Evolutionary conservation across 2,888 invertebrate species (phyloP).

Genomic region (Tyria jacobaeae): DNA sequence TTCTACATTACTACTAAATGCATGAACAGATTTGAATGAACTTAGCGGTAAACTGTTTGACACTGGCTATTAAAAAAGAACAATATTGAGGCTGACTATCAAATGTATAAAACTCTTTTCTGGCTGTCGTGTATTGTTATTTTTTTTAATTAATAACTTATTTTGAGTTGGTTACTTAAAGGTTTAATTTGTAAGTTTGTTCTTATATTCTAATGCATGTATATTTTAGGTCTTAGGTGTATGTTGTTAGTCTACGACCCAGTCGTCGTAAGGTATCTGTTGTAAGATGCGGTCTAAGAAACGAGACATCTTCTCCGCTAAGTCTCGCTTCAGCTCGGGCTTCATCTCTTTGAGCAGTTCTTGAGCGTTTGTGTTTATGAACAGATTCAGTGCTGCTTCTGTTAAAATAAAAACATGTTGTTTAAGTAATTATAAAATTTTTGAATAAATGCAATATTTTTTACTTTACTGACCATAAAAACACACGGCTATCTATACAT

Average conservation of each 20-base stretch:
- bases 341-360: slow-evolving; percentile 95
- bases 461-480: no score
- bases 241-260: slow-evolving; percentile 86
- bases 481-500: no score
- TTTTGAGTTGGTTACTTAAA: no score
- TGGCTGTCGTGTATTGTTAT: no score
- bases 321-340: slow-evolving; percentile 91
- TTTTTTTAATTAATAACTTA: background rate
- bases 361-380: slow-evolving; percentile 95
- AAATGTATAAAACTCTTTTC: no score
- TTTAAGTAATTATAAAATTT: background rate
- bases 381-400: slow-evolving; percentile 95
- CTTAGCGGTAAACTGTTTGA: no score
- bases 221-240: background rate
- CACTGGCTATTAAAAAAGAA: no score
- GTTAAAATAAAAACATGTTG: no score
- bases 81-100: no score
- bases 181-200: slow-evolving; percentile 1
- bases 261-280: slow-evolving; percentile 92
- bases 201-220: background rate
- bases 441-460: no score
- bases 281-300: slow-evolving; percentile 92
- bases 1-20: no score
- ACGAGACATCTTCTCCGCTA: slow-evolving; percentile 90
- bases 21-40: no score